Base-by-base conservation (phyloP, 1,140 invertebrate species). In the Nixonia krombeini region DNA sequence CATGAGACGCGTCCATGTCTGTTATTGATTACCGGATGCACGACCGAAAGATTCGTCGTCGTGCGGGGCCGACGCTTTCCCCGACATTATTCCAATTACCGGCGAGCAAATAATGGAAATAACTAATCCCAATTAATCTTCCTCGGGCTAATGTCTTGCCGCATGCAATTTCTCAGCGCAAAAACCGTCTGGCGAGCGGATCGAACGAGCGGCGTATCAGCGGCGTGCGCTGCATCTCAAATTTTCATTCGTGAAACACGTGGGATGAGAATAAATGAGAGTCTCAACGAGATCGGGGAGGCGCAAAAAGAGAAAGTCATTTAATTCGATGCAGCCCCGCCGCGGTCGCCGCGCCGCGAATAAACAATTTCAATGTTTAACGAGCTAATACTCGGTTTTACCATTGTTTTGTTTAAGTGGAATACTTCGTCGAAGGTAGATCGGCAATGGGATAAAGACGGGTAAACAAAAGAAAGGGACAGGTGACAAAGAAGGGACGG, bases 141-240 rank as follows among this genome's bases (percentile, higher is more conserved):
- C 4, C 3, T 35, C 40, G 7, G 10, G 17, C 6, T 23, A 23
- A n/a, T 25, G 40, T 23, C 12, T 42, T 42, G 25, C 40, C 18
- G 18, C 18, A n/a, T 9, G 4, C n/a, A 25, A 21, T 25, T 42
- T 42, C 40, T 42, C 18, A 12, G 12, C 9, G 21, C 40, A 42
- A 42, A 25, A 42, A 42, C 4, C n/a, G 6, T 33, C 12, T 4
- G 31, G n/a, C 31, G 7, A 10, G 12, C 37, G 15, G 18, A 40
- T 40, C 37, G 37, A 40, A 40, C 37, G 9, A 15, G 37, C 16
- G 33, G 37, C 18, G 37, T 40, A 40, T 40, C 37, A 23, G 40
- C 40, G 9, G 40, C 66, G 67, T 70, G 71, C 44, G 12, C 56
- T 59, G 70, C 68, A 72, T 72, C 40, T 59, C 46, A 64, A 66